Evolutionary conservation across 2,888 invertebrate genomes (phyloP), one percentile per base, ranked within the genome.

Genomic region (Blomia tropicalis): DNA sequence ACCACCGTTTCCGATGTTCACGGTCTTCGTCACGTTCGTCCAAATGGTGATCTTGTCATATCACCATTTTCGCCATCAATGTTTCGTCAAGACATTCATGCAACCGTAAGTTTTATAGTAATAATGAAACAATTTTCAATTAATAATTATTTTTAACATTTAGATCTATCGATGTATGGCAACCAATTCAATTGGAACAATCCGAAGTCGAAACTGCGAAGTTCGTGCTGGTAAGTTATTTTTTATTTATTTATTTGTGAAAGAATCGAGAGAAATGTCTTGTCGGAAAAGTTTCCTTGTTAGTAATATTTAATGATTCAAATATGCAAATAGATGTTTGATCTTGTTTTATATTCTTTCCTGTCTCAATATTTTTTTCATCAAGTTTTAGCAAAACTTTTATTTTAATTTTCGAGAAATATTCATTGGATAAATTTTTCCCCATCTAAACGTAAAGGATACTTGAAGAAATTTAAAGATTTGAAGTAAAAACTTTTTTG

Each of bases 21-120:
- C 23, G 65, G 66, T 2, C 32, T 67, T 23, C 59, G 66, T 14
- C 64, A 63, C 22, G 27, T 62, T 0, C 43, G 66, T 17, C 64
- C 63, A 23, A 66, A 66, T 47, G 67, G 67, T 2, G 64, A 66
- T 23, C 58, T 67, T 2, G 64, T 67, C 17, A 66, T 67, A 43
- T 64, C 65, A 17, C 67, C 67, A 1, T 67, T 67, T 47, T 43
- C 61, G 53, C 61, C 66, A 2, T 63, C 63, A n/a, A 63, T 66
- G 23, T 67, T 58, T 27, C 31, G 66, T 2, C 67, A 65, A 43
- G 67, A 67, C 44, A 62, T 67, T 7, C 67, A 67, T 14, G 64
- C 64, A n/a, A 63, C 66, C 43, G 63, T 66, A 44, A 27, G 44
- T 59, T 19, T n/a, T 29, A 47, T 2, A 47, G 22, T 47, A 5